Percentiles rank a stretch among this genome's conserved stretches.
Conservation (phyloP, 2,888 invertebrate genomes). For the Chrysolina americana region DNA sequence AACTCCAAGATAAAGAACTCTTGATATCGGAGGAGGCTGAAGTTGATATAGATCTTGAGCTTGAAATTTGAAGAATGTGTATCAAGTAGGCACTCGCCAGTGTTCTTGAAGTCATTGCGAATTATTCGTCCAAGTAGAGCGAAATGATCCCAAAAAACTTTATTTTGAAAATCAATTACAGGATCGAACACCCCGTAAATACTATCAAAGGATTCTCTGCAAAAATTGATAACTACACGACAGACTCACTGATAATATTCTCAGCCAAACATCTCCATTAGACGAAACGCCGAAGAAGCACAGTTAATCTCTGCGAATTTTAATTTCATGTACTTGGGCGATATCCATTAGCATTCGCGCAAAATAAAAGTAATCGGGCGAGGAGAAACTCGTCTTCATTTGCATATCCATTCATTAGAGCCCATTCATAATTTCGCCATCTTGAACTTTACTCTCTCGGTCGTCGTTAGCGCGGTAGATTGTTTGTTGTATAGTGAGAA, state of each 20-base stretch:
- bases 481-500: background rate
- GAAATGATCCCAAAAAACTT: background rate
- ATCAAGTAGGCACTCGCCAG: too few species aligned
- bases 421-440: slow-evolving; percentile 54
- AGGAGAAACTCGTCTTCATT: slow-evolving; percentile 50
- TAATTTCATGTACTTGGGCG: slow-evolving; percentile 21
- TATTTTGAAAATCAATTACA: background rate
- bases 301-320: slow-evolving; percentile 27
- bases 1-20: too few species aligned
- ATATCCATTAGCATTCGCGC: slow-evolving; percentile 44
- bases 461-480: slow-evolving; percentile 21
- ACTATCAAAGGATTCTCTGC: background rate
- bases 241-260: slow-evolving; percentile 1
- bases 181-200: background rate
- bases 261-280: slow-evolving; percentile 12
- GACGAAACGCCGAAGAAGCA: slow-evolving; percentile 8
- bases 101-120: too few species aligned
- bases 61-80: too few species aligned
- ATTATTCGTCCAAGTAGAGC: too few species aligned
- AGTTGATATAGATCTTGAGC: too few species aligned
- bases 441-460: slow-evolving; percentile 48
- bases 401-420: slow-evolving; percentile 56
- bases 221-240: slow-evolving; percentile 14
- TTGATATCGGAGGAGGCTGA: too few species aligned
- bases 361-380: slow-evolving; percentile 43